phyloP scores from a whole-genome alignment of 2,888 invertebrate genomes.

The Portevinia maculata region DNA sequence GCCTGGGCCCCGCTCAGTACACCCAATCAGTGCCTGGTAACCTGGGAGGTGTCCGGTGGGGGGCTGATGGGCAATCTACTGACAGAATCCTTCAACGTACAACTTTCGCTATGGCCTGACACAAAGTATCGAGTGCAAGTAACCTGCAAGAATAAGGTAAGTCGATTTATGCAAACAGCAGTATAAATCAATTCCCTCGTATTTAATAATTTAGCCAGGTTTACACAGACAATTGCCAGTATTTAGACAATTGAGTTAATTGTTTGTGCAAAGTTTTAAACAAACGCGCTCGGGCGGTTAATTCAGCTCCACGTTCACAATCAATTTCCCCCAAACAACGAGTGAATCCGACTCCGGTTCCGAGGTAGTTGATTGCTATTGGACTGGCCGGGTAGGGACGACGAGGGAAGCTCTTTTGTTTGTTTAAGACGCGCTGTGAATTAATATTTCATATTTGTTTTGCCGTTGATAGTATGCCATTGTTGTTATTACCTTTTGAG shows the following conservation, averaged over 20 bases:
- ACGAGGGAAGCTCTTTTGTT: conserved; percentile 58
- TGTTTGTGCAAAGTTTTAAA: conserved; percentile 67
- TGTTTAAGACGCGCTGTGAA: conserved; percentile 47
- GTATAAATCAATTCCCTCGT: too few species aligned
- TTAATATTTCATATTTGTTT: conserved; percentile 70
- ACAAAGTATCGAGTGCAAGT: conserved; percentile 83
- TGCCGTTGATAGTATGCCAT: conserved; percentile 41
- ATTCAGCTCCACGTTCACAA: conserved; percentile 52
- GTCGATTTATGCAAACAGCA: conserved; percentile 18
- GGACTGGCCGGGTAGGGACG: neutral
- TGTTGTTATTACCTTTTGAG: conserved; percentile 16
- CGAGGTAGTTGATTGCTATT: conserved; percentile 31
- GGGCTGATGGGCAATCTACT: conserved; percentile 82
- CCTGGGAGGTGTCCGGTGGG: conserved; percentile 82
- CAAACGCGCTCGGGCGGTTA: conserved; percentile 51
- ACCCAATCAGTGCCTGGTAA: conserved; percentile 81
- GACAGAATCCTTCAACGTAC: conserved; percentile 82
- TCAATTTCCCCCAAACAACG: conserved; percentile 64
- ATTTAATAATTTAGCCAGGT: conserved; percentile 11
- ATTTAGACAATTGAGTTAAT: conserved; percentile 66
- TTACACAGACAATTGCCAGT: conserved; percentile 54
- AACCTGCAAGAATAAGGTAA: conserved; percentile 82
- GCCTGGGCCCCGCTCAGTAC: conserved; percentile 80
- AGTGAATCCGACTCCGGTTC: conserved; percentile 16
- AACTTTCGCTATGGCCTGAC: conserved; percentile 82